Evolutionary conservation across 2,113 vertebrate species (phyloP).

Genomic region (Anarrhichthys ocellatus): DNA sequence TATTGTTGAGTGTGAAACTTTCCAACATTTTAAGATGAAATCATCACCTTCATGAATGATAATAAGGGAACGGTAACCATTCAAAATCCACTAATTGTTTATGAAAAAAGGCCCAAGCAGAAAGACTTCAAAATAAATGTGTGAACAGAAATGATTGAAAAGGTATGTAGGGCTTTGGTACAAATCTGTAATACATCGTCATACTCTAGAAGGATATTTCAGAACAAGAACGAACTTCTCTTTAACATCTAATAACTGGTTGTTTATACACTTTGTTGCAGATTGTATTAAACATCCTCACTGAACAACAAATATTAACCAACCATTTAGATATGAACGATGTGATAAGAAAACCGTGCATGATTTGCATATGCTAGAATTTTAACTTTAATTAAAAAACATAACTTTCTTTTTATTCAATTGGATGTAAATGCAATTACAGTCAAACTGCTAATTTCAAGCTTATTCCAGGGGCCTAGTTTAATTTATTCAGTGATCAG

Average conservation of each 20-base stretch:
- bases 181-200: conserved; percentile 44
- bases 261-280: background rate
- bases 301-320: background rate
- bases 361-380: background rate
- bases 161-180: background rate
- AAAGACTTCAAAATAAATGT: background rate
- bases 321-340: background rate
- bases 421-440: background rate
- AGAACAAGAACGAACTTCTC: background rate
- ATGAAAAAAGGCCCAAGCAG: background rate
- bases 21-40: background rate
- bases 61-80: background rate
- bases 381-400: background rate
- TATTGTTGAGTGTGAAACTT: background rate
- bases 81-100: background rate
- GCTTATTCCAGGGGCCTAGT: background rate
- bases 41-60: background rate
- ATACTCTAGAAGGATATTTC: conserved; percentile 24
- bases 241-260: background rate
- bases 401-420: background rate
- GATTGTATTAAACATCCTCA: background rate
- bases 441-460: background rate
- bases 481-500: background rate
- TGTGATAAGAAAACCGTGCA: background rate
- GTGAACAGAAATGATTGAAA: background rate